Evolutionary conservation across 2,113 vertebrate genomes (phyloP).

Genomic region (Gnathonemus longibarbis): DNA sequence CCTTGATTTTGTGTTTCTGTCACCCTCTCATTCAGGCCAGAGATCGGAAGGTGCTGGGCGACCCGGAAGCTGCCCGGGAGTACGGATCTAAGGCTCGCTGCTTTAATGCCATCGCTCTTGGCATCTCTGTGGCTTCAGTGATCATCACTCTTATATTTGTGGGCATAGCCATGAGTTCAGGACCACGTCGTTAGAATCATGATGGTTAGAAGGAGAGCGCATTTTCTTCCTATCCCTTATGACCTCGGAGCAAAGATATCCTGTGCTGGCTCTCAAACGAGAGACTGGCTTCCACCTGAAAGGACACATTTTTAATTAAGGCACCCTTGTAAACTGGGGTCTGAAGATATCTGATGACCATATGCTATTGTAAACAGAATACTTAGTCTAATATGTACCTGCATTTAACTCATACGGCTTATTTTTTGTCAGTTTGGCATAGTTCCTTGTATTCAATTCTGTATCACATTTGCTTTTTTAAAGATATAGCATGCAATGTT

Average conservation of each 20-base stretch:
- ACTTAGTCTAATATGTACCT: neutral
- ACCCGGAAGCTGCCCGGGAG: neutral
- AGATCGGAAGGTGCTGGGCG: neutral
- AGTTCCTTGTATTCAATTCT: neutral
- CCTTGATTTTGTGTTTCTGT: neutral
- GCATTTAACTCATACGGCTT: neutral
- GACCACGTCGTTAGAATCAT: neutral
- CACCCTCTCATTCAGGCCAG: neutral
- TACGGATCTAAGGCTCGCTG: neutral
- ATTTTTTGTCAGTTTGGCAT: neutral
- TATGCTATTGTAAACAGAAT: neutral
- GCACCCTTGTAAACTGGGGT: neutral
- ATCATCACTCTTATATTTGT: neutral
- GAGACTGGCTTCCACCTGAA: neutral
- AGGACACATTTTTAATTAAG: neutral
- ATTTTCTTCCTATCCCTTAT: neutral
- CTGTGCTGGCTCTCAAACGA: neutral
- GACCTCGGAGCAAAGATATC: neutral
- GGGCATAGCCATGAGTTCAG: neutral
- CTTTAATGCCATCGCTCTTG: neutral
- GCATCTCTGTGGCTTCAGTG: neutral
- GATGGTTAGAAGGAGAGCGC: neutral
- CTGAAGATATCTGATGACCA: neutral
- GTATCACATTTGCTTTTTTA: neutral
- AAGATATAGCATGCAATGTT: neutral